Conservation (phyloP, 2,113 vertebrate species). For the Tyto alba region DNA sequence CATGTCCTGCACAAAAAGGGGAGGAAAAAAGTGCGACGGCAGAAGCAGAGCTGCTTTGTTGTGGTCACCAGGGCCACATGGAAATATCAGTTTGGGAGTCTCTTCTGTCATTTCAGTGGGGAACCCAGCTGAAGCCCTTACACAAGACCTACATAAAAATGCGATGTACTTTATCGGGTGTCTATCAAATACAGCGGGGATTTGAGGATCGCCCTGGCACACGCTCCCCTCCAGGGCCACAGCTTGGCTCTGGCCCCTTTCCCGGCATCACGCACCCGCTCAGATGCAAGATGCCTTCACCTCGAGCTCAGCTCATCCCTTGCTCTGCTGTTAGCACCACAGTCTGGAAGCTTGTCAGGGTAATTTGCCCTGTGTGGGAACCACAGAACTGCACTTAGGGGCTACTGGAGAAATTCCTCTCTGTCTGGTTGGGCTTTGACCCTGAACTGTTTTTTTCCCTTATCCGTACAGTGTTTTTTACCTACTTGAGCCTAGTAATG, state of each 20-base stretch:
- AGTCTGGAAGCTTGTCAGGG: accelerated
- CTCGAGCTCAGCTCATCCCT: accelerated
- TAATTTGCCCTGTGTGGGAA: neutral
- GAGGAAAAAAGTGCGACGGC: neutral
- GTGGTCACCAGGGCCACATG: neutral
- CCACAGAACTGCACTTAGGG: neutral
- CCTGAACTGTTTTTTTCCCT: neutral
- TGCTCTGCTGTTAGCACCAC: neutral
- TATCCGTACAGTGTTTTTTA: neutral
- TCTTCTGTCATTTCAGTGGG: neutral
- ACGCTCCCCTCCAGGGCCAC: neutral
- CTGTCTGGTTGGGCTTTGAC: neutral
- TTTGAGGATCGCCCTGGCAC: neutral
- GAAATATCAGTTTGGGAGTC: neutral
- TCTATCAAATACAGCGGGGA: neutral
- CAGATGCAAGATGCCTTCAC: neutral
- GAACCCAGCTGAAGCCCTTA: neutral
- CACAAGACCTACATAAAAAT: neutral
- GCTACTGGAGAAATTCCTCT: neutral
- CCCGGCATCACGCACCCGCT: neutral
- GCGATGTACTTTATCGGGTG: accelerated
- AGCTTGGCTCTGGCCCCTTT: neutral
- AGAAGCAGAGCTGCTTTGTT: neutral
- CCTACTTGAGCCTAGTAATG: accelerated
- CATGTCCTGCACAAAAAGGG: neutral